Evolutionary conservation across 2,113 vertebrate species (phyloP).

Genomic region (Mellivora capensis): DNA sequence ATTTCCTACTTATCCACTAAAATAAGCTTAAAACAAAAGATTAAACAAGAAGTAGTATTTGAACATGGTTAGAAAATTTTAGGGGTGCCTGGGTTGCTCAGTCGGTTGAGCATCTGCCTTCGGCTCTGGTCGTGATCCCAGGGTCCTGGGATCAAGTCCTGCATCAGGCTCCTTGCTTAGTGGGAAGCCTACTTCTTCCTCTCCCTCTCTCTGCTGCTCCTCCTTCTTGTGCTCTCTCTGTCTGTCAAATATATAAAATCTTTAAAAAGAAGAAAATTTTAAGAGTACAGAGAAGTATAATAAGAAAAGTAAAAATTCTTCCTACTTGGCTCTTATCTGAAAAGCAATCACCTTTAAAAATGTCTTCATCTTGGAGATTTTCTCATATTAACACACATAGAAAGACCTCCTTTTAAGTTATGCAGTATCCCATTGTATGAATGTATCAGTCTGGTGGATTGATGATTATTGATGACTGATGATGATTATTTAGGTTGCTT

Average conservation of each 20-base stretch:
- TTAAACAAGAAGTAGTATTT: background rate
- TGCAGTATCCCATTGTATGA: background rate
- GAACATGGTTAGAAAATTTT: background rate
- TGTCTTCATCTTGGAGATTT: background rate
- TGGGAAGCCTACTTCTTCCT: too few relatives aligned
- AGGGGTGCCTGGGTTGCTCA: background rate
- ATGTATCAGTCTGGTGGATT: background rate
- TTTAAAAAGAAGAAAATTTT: background rate
- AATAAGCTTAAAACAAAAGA: background rate
- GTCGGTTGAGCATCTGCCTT: too few relatives aligned
- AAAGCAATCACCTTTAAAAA: background rate
- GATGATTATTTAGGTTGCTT: background rate
- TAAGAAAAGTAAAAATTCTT: background rate
- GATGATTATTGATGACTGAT: background rate
- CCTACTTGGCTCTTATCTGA: background rate
- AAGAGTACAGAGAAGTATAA: background rate
- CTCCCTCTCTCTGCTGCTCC: too few relatives aligned
- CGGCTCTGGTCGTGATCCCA: too few relatives aligned
- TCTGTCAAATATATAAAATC: too few relatives aligned
- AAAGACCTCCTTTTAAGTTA: background rate
- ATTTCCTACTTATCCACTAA: background rate
- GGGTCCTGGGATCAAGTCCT: too few relatives aligned
- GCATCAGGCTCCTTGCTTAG: too few relatives aligned
- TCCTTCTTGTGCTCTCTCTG: too few relatives aligned
- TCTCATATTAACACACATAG: background rate